A percentile compares a stretch with the other conserved stretches of the same genome.
Evolutionary conservation across 64 coral and sea anemone genomes (phyloP).

Genomic region (Porites lutea): DNA sequence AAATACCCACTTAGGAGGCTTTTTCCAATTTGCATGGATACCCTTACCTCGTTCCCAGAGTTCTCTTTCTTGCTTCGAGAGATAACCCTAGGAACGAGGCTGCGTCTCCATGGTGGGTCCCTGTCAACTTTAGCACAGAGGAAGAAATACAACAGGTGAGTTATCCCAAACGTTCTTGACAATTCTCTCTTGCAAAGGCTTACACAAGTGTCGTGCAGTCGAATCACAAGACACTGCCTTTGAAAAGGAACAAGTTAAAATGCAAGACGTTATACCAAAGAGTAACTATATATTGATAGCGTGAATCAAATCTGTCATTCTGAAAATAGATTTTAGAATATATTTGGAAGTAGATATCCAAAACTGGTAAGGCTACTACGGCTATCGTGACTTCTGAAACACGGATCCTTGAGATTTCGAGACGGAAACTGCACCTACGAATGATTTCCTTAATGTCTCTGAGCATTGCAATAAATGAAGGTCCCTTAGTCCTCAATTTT

Average conservation of each 20-base stretch:
- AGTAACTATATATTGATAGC: neutral
- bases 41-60: no score
- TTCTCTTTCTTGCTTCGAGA: no score
- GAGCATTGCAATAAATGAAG: neutral
- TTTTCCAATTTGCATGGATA: no score
- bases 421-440: neutral
- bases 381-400: neutral
- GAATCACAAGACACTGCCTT: neutral
- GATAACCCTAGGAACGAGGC: no score
- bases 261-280: neutral
- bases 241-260: conserved; percentile 1
- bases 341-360: conserved; percentile 13
- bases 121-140: no score
- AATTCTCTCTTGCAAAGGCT: neutral
- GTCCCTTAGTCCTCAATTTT: neutral
- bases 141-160: conserved; percentile 74
- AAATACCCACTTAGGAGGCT: no score
- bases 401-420: neutral
- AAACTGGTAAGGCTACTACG: neutral
- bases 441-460: neutral
- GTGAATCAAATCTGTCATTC: neutral
- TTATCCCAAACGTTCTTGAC: neutral
- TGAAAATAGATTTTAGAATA: neutral
- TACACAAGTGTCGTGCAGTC: neutral
- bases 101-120: no score